phyloP scores from a whole-genome alignment of 2,797 vertebrate genomes.

The Notolepis coatsorum region DNA sequence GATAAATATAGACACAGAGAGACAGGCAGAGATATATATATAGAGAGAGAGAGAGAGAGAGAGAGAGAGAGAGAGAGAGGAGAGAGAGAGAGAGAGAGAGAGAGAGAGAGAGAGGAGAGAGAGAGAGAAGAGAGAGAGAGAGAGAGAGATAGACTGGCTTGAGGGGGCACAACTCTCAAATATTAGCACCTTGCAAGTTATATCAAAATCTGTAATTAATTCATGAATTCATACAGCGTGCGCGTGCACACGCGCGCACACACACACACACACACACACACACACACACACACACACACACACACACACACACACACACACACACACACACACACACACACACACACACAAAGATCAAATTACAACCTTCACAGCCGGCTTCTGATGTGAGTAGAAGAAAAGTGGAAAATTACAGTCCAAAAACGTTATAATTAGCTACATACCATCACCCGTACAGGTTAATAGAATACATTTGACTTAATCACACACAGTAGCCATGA shows the following conservation, averaged over 20 bases:
- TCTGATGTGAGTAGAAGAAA: conserved; percentile 4
- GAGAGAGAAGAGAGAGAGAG: neutral
- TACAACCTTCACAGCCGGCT: neutral
- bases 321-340: neutral
- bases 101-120: neutral
- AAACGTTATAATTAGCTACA: neutral
- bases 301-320: too few relatives aligned
- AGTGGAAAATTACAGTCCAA: conserved; percentile 6
- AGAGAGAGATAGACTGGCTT: neutral
- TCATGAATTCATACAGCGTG: too few relatives aligned
- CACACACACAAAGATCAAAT: neutral
- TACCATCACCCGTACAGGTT: neutral
- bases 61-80: conserved; percentile 3
- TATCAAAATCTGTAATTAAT: conserved; percentile 23
- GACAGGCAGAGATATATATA: conserved; percentile 11
- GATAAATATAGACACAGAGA: neutral
- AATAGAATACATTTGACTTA: conserved; percentile 1
- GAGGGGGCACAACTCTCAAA: conserved; percentile 12
- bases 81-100: neutral
- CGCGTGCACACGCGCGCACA: too few relatives aligned
- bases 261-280: neutral
- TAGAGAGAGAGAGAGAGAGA: neutral
- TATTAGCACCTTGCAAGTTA: neutral
- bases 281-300: conserved; percentile 1
- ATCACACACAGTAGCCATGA: neutral